These are phyloP conservation scores for Equus quagga DNA, from an alignment of 2,113 vertebrate species.

Conservation along the genomic window DNA sequence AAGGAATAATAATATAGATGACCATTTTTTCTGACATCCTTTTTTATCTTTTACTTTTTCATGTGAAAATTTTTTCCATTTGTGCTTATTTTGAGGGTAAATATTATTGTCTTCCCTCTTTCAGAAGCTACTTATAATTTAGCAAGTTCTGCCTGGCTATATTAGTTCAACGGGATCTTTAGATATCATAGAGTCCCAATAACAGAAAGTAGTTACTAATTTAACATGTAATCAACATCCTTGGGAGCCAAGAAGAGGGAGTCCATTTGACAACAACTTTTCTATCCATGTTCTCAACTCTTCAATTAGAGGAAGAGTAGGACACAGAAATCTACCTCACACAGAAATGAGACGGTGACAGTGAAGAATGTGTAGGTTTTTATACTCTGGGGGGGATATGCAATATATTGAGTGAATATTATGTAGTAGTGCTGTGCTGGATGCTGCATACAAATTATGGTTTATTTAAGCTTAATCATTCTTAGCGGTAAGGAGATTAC, in stretches of 20 bases:
- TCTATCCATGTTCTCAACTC: background rate
- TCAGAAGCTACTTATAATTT: background rate
- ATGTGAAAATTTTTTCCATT: background rate
- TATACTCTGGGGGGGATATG: background rate
- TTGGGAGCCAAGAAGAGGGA: background rate
- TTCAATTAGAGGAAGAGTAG: background rate
- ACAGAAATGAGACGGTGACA: background rate
- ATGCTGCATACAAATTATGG: background rate
- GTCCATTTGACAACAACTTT: background rate
- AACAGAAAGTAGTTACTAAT: background rate
- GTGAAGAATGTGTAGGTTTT: constrained; percentile 12
- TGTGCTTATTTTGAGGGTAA: background rate
- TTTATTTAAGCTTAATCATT: background rate
- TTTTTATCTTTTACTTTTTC: background rate
- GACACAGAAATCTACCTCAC: background rate
- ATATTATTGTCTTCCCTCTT: background rate
- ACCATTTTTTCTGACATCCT: background rate
- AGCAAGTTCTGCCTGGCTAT: background rate
- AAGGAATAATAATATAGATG: background rate
- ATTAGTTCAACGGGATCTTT: background rate
- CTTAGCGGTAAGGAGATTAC: background rate
- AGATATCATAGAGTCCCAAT: background rate
- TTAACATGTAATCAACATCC: background rate
- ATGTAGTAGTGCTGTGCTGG: background rate
- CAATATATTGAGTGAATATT: background rate